phyloP scores from a whole-genome alignment of 1,140 invertebrate species.

The Penaeus chinensis region DNA sequence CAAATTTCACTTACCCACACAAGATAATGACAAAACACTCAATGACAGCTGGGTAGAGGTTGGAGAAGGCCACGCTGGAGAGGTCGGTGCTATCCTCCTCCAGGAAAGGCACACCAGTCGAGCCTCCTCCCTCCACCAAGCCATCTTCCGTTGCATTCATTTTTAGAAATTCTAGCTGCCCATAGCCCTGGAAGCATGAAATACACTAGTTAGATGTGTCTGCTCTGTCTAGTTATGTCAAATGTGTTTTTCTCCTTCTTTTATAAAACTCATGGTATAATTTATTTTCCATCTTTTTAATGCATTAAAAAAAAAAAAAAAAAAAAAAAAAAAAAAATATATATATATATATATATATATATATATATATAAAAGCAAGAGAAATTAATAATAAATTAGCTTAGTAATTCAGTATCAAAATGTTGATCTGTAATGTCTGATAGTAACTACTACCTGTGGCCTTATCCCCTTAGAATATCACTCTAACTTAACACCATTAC shows the following conservation, averaged over 20 bases:
- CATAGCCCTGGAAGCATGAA: conserved; percentile 38
- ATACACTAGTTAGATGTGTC: background rate
- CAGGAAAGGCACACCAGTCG: background rate
- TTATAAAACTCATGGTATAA: too few species aligned
- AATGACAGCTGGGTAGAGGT: conserved; percentile 78
- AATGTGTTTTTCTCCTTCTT: background rate
- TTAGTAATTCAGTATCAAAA: too few species aligned
- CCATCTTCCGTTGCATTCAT: conserved; percentile 6
- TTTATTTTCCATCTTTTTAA: too few species aligned
- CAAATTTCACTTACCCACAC: conserved; percentile 77
- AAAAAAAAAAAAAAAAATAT: too few species aligned
- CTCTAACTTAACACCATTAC: too few species aligned
- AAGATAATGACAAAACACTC: conserved; percentile 93
- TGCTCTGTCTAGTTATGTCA: background rate
- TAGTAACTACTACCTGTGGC: too few species aligned
- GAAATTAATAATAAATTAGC: too few species aligned
- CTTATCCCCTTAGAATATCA: too few species aligned
- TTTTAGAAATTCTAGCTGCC: conserved; percentile 51
- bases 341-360: too few species aligned
- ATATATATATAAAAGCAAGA: too few species aligned
- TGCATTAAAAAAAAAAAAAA: too few species aligned
- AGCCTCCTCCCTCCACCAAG: background rate
- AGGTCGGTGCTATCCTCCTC: background rate
- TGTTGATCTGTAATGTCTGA: too few species aligned
- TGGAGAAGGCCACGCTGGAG: conserved; percentile 59